Evolutionary conservation across 2,797 vertebrate species (phyloP), one percentile per base, ranked within the genome.

Genomic region (Huso huso): DNA sequence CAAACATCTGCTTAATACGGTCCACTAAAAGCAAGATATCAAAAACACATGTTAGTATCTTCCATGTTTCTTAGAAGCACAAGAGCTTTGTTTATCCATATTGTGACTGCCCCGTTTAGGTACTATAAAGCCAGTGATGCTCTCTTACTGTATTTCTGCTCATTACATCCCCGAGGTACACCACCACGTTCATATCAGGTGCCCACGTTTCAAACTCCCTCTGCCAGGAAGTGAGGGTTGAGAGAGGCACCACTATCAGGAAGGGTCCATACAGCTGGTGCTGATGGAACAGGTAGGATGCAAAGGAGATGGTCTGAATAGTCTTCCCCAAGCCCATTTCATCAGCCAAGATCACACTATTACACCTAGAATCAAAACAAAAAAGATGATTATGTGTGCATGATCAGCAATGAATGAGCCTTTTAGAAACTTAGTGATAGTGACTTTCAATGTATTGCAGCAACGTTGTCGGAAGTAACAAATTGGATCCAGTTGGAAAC

Each of bases 311-410:
- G 55, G 97, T 99, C 91, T 99, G 96, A 81, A 99, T 99, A 1
- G 97, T 99, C 82, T 99, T 99, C 70, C 97, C 97, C 67, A 99
- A 83, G 18, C 97, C 97, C 97, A 99, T 99, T 83, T 99, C 97
- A 74, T 99, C 97, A 51, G 97, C 97, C 50, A 99, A 88, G 76
- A 99, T 99, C 66, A 99, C 96, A 1, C 97, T 99, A 81, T 99
- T 99, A 82, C 84, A 96, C 88, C 97, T 99, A 77, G 13, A 12
- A n/a, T n/a, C 7, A 6, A 2, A 12, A n/a, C 71, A 69, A 58
- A 64, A 23, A 72, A 61, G 73, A 61, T 8, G 12, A 49, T 49
- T 8, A 37, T 37, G 23, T 37, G 2, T 13, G 3, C 13, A 37
- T 37, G 23, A 37, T 37, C 23, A 37, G 23, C 23, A 37, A 37